These are phyloP conservation scores for Collichthys lucidus DNA, from an alignment of 2,113 vertebrate genomes.

Conservation along the genomic window DNA sequence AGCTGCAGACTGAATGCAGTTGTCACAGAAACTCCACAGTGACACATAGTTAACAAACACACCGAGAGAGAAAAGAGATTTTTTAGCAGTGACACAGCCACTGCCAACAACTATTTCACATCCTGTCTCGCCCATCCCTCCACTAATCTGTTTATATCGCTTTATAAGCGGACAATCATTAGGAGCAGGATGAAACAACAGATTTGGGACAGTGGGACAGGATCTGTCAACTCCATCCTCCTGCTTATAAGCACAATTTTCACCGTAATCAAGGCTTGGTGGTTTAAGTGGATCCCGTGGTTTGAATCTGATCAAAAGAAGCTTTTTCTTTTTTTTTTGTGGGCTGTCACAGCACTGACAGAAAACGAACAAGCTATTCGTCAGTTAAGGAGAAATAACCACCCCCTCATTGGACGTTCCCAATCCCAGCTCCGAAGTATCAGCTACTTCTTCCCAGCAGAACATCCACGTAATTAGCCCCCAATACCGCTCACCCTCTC, in stretches of 20 bases:
- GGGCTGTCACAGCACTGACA: slow-evolving; percentile 38
- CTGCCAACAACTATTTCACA: slow-evolving; percentile 33
- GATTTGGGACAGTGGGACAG: slow-evolving; percentile 37
- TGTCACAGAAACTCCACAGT: not conserved
- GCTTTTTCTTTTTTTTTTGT: slow-evolving; percentile 5
- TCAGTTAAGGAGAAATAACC: slow-evolving; percentile 28
- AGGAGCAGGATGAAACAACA: slow-evolving; percentile 46
- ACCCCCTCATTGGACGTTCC: slow-evolving; percentile 41
- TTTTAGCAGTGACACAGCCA: not conserved
- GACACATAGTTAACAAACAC: slow-evolving; percentile 2
- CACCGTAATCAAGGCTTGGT: slow-evolving; percentile 15
- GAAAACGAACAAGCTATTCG: slow-evolving; percentile 60
- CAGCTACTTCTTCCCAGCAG: slow-evolving; percentile 34
- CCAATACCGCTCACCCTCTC: slow-evolving; percentile 50
- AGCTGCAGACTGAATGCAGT: slow-evolving; percentile 11
- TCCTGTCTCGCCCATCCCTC: slow-evolving; percentile 21
- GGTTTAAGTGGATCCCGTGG: slow-evolving; percentile 6
- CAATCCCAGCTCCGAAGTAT: slow-evolving; percentile 48
- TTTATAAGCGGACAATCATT: slow-evolving; percentile 38
- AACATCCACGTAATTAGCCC: slow-evolving; percentile 66
- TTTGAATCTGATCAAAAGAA: slow-evolving; percentile 62
- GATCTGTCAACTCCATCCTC: slow-evolving; percentile 36
- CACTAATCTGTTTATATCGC: slow-evolving; percentile 45
- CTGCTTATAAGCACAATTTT: slow-evolving; percentile 14
- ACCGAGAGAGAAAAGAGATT: slow-evolving; percentile 7